These are phyloP conservation scores for Philaethria dido DNA, from an alignment of 2,888 invertebrate genomes.

Conservation along the genomic window DNA sequence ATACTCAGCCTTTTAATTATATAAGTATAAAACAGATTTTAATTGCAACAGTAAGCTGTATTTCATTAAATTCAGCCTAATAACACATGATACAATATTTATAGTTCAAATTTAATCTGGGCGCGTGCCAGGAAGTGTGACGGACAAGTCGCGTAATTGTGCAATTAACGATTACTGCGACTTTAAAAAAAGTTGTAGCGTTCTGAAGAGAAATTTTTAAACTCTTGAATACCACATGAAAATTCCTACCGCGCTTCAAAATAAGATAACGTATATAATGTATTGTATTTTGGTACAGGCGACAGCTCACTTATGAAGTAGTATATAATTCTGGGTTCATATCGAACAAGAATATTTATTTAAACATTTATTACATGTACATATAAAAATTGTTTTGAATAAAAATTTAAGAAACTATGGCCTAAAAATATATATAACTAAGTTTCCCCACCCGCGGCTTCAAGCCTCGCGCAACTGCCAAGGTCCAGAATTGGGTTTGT, in stretches of 20 bases:
- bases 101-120: conserved; percentile 43
- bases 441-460: too few species aligned
- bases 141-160: conserved; percentile 42
- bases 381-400: too few species aligned
- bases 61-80: conserved; percentile 5
- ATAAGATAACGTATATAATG: not conserved
- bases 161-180: conserved; percentile 42
- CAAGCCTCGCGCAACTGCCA: too few species aligned
- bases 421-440: too few species aligned
- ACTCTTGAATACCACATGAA: not conserved
- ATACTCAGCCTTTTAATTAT: too few species aligned
- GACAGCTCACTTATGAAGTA: too few species aligned
- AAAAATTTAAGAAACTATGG: too few species aligned
- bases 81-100: conserved; percentile 40
- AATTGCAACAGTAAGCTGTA: not conserved
- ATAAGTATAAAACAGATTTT: not conserved
- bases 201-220: conserved; percentile 2
- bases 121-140: conserved; percentile 41
- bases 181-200: conserved; percentile 31
- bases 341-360: too few species aligned
- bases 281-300: not conserved
- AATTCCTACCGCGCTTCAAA: not conserved
- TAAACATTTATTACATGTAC: too few species aligned
- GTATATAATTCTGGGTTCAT: too few species aligned
- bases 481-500: too few species aligned